A percentile compares a stretch with the other conserved stretches of the same genome.
These are phyloP conservation scores for Lutraria lutraria DNA, from an alignment of 2,888 invertebrate species.

Conservation along the genomic window DNA sequence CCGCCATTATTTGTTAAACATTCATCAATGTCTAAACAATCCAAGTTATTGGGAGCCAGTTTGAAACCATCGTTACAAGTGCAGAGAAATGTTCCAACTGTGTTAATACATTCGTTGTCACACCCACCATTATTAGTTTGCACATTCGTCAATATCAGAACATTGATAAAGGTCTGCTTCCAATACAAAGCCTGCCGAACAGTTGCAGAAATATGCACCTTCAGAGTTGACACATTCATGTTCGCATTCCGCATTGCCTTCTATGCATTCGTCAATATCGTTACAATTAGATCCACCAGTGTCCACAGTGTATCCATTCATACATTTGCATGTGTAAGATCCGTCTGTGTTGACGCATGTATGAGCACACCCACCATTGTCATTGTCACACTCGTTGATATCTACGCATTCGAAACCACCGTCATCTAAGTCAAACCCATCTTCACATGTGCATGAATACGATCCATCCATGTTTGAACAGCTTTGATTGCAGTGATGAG, in stretches of 20 bases:
- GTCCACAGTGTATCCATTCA: not conserved
- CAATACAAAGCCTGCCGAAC: not conserved
- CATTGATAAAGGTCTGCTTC: not conserved
- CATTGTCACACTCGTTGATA: not conserved
- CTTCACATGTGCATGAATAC: not conserved
- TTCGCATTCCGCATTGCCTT: not conserved
- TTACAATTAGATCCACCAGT: not conserved
- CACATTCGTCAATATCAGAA: not conserved
- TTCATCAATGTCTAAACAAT: not conserved
- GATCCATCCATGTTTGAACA: not conserved
- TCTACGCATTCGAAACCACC: not conserved
- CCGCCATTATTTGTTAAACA: not conserved
- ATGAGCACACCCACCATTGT: constrained; percentile 1
- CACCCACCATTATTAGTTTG: not conserved
- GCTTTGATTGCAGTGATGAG: not conserved
- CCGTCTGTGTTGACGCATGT: not conserved
- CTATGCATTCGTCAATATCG: not conserved
- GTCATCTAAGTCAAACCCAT: not conserved
- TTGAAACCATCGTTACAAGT: not conserved
- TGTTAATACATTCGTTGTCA: constrained; percentile 42
- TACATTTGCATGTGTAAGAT: not conserved
- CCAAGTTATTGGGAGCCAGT: not conserved
- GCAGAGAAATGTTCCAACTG: constrained; percentile 29
- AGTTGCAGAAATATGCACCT: not conserved
- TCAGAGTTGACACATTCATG: not conserved